Evolutionary conservation across 30 jellyfish, hydroid and myxozoan genomes (phyloP), one percentile per base, ranked within the genome.

Genomic region (Sanderia malayensis): DNA sequence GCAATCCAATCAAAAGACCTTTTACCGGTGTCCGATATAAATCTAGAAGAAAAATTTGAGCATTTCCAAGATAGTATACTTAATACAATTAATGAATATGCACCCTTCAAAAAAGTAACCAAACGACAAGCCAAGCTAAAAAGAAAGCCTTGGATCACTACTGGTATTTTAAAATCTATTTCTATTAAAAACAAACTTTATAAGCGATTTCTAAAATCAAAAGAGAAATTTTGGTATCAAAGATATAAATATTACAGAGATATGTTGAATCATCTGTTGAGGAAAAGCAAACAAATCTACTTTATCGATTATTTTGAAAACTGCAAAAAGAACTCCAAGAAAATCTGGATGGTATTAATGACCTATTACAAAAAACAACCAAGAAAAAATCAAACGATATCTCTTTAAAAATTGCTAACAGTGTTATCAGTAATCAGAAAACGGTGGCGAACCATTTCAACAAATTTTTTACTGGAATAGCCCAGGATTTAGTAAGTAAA

Each of bases 371-470:
- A 37, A 37, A 37, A 4, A 4, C 52, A 37, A 37, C 10, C 10
- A n/a, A n/a, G 13, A 37, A 37, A 37, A 37, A 37, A 37, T 37
- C 52, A 13, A 4, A 13, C 13, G 52, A 37, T 13, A 37, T 37
- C 52, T 37, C 52, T 4, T 37, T 37, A 37, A 37, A 37, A 37
- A 37, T 37, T 37, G 52, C 6, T 37, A 37, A 37, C 52, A 37
- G 13, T 37, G 13, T 37, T 37, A 13, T 37, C 6, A 37, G 74
- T 27, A 64, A 74, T 31, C 86, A 61, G 30, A 58, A 58, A 74
- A 74, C 25, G 6, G 86, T 74, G 10, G 81, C 86, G 10, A 74
- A 74, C 13, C 70, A 21, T 58, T 74, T 74, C 64, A 74, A 37
- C 53, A 60, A 74, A 13, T 74, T 74, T 31, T 6, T 74, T 45